These are phyloP conservation scores for Cosmopolites sordidus DNA, from an alignment of 2,888 invertebrate genomes.

Conservation along the genomic window DNA sequence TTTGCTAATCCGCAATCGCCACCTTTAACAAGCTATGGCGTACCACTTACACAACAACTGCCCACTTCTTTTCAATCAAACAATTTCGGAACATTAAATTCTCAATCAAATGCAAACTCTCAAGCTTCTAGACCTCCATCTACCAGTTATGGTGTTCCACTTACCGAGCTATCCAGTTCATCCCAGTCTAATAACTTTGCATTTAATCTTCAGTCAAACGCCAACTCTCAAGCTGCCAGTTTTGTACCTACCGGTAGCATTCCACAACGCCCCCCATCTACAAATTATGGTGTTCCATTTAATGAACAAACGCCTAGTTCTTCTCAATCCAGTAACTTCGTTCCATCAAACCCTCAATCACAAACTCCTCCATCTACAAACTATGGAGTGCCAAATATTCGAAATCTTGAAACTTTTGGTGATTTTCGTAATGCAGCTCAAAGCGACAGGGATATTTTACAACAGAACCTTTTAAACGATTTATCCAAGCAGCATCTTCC, in stretches of 20 bases:
- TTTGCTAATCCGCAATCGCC: neutral
- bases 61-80: neutral
- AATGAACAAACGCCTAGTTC: neutral
- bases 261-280: conserved; percentile 8
- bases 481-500: conserved; percentile 19
- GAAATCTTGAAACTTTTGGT: conserved; percentile 28
- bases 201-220: neutral
- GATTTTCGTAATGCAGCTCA: conserved; percentile 14
- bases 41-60: neutral
- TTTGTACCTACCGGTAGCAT: neutral
- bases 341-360: neutral
- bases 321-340: neutral
- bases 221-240: neutral
- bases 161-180: neutral
- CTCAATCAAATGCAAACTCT: neutral
- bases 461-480: conserved; percentile 18
- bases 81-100: neutral
- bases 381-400: conserved; percentile 27
- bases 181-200: neutral
- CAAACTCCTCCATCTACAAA: conserved; percentile 14
- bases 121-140: too few relatives aligned
- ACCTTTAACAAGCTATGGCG: neutral
- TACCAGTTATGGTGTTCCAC: neutral
- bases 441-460: conserved; percentile 12
- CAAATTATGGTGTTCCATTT: conserved; percentile 2